phyloP scores from a whole-genome alignment of 2,113 vertebrate genomes.

The Dissostichus mawsoni region DNA sequence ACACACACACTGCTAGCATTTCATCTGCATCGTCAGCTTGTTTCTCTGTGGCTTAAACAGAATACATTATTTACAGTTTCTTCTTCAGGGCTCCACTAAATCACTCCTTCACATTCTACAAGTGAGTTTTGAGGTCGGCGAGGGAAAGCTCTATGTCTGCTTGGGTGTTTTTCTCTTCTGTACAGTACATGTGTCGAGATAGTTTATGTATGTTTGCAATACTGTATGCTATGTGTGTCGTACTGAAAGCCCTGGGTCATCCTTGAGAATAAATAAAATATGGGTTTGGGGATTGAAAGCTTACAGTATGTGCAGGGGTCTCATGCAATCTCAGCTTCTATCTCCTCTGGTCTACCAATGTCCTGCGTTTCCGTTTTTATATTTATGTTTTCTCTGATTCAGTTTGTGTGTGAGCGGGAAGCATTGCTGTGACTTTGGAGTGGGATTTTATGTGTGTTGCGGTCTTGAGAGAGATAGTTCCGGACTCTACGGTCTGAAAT shows the following conservation, averaged over 20 bases:
- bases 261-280: conserved; percentile 23
- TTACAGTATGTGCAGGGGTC: background rate
- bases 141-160: conserved; percentile 1
- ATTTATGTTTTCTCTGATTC: conserved; percentile 47
- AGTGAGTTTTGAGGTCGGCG: background rate
- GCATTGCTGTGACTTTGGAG: conserved; percentile 26
- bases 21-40: background rate
- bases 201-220: background rate
- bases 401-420: conserved; percentile 19
- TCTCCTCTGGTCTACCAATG: conserved; percentile 13
- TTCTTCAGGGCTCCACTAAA: conserved; percentile 4
- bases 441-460: conserved; percentile 20
- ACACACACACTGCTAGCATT: background rate
- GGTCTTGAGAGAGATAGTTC: conserved; percentile 33
- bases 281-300: conserved; percentile 24
- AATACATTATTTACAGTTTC: conserved; percentile 11
- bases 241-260: conserved; percentile 15
- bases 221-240: background rate
- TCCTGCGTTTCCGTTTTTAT: conserved; percentile 32
- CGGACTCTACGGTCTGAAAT: conserved; percentile 41
- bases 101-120: conserved; percentile 24
- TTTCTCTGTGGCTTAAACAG: conserved; percentile 1
- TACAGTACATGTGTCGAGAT: background rate
- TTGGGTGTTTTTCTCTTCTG: conserved; percentile 3
- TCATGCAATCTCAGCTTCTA: background rate